These are phyloP conservation scores for Girardinus metallicus DNA, from an alignment of 2,797 vertebrate species.

Conservation along the genomic window DNA sequence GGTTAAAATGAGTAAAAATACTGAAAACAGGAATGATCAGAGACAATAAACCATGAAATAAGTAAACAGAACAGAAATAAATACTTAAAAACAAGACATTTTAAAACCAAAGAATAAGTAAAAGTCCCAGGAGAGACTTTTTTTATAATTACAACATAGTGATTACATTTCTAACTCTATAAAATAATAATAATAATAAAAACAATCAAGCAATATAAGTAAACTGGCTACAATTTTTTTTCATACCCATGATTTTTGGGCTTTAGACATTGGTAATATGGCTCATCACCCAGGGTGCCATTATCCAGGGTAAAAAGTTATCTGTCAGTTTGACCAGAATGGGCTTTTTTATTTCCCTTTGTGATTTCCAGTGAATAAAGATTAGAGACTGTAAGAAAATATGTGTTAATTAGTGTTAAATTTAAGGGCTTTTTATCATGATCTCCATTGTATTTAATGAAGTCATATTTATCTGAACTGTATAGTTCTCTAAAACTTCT, in stretches of 20 bases:
- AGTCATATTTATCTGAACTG: neutral
- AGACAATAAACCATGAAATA: neutral
- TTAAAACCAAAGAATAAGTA: neutral
- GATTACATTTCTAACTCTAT: neutral
- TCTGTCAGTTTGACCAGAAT: neutral
- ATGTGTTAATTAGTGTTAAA: neutral
- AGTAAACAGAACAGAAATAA: neutral
- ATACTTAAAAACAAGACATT: neutral
- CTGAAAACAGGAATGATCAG: neutral
- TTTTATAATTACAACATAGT: neutral
- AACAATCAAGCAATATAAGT: neutral
- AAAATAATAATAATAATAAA: too few relatives aligned
- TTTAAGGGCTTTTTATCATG: neutral
- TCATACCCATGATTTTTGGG: neutral
- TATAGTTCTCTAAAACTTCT: neutral
- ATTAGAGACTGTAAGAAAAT: neutral
- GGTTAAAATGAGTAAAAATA: neutral
- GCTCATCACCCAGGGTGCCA: neutral
- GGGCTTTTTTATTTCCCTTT: neutral
- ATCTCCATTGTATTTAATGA: neutral
- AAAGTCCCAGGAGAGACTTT: too few relatives aligned
- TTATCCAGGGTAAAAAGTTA: neutral
- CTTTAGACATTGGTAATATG: neutral
- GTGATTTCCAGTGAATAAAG: neutral
- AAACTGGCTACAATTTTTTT: neutral